Conservation (phyloP, 2,113 vertebrate genomes). For the Elachura formosa region DNA sequence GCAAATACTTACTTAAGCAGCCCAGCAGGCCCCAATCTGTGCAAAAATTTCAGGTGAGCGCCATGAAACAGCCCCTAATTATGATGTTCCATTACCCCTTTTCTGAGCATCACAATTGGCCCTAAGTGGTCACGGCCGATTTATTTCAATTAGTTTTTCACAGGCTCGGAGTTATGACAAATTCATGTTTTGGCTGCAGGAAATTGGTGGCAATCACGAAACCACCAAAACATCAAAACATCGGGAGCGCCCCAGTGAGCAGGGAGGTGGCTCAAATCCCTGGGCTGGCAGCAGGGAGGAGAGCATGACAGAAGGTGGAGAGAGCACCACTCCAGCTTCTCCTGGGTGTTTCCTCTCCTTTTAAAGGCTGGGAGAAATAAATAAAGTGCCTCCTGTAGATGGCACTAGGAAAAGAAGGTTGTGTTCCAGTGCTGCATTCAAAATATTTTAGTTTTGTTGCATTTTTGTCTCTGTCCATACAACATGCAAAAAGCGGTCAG, state of each 20-base stretch:
- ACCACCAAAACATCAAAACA: conserved; percentile 81
- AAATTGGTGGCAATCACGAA: conserved; percentile 76
- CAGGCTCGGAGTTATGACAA: conserved; percentile 72
- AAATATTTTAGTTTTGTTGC: neutral
- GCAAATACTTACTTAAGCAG: conserved; percentile 88
- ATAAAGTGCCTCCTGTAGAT: neutral
- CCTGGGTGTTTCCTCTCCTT: neutral
- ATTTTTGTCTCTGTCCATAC: neutral
- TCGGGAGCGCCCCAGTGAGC: conserved; percentile 52
- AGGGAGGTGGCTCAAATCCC: conserved; percentile 53
- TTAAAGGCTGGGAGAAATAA: neutral
- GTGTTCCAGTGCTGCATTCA: neutral
- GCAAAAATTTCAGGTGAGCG: conserved; percentile 74
- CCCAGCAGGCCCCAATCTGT: conserved; percentile 63
- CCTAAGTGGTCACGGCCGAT: conserved; percentile 74
- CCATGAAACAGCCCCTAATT: conserved; percentile 73
- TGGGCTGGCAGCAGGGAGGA: neutral
- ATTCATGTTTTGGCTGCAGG: conserved; percentile 82
- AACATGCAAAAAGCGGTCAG: neutral
- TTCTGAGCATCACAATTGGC: conserved; percentile 57
- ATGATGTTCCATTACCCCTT: conserved; percentile 63
- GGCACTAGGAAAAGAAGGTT: neutral
- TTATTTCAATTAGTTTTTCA: conserved; percentile 80
- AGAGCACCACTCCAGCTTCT: neutral
- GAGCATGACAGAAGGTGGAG: neutral